Evolutionary conservation across 2,113 vertebrate species (phyloP), one percentile per base, ranked within the genome.

Genomic region (Galemys pyrenaicus): DNA sequence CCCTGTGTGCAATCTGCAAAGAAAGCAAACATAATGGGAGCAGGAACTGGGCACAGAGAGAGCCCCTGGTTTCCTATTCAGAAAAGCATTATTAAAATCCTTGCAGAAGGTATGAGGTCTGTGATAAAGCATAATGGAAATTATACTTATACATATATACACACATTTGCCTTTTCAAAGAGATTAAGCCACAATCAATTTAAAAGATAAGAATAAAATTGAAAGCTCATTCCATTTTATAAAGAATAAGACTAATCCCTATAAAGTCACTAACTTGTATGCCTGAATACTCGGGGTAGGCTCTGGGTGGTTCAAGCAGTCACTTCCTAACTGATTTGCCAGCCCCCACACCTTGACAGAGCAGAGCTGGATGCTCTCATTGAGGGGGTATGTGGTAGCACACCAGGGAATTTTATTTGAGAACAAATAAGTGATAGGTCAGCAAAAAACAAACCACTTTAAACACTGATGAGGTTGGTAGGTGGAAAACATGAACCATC

Each of bases 141-240:
- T 68, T 11, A 67, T 17, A 65, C n/a, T 75, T 62, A 80, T 1
- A 49, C 22, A 37, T 64, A 41, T 11, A 54, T 0, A 44, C 5
- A 39, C 19, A 68, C 41, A 54, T 17, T n/a, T 15, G 26, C 49
- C 56, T 93, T 82, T 28, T 85, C 44, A 71, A 79, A 83, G 87
- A 92, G 37, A 94, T 83, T 68, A 78, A 91, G 39, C 39, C 70
- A 87, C 51, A 65, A 20, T 68, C 30, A 84, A 51, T 54, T 77
- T 80, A 79, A 92, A 84, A 92, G 39, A 65, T 67, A 90, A 77
- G 49, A 95, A 83, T 87, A 89, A 83, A 95, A 83, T 17, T 39
- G 77, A 94, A 95, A 95, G 49, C 15, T 79, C 49, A 79, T 79
- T 94, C 32, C 22, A 60, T 78, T 87, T 78, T 85, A 54, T 78